Evolutionary conservation across 1,140 invertebrate species (phyloP).

Genomic region (Megalopta genalis): DNA sequence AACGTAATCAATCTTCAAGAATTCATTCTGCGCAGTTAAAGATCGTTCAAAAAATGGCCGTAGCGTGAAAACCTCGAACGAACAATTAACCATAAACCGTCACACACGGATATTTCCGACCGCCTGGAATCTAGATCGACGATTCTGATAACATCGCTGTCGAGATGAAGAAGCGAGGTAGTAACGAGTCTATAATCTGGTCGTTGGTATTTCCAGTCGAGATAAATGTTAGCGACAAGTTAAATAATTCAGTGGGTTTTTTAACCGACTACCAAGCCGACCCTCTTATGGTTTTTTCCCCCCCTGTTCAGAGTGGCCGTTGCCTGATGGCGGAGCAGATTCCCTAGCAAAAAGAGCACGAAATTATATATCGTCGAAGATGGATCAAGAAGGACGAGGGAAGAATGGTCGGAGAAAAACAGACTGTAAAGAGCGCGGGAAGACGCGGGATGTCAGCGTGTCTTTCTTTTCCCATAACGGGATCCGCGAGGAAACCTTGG

Average conservation of each 20-base stretch:
- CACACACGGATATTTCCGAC: too few relatives aligned
- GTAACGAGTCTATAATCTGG: background rate
- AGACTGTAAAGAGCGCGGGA: conserved; percentile 34
- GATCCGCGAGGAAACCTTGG: conserved; percentile 28
- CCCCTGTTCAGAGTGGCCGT: background rate
- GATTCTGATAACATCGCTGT: background rate
- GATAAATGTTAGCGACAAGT: conserved; percentile 1
- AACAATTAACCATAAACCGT: too few relatives aligned
- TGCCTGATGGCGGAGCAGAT: conserved; percentile 11
- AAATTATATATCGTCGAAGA: conserved; percentile 33
- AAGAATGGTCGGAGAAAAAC: conserved; percentile 52
- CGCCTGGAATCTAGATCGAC: too few relatives aligned
- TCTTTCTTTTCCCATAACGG: conserved; percentile 62
- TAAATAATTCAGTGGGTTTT: conserved; percentile 16
- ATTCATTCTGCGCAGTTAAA: too few relatives aligned
- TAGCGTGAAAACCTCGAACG: too few relatives aligned
- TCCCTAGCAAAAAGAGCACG: conserved; percentile 8
- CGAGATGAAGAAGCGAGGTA: background rate
- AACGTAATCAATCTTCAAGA: too few relatives aligned
- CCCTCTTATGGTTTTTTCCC: background rate
- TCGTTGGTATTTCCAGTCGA: background rate
- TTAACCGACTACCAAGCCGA: background rate
- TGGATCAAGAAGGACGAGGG: conserved; percentile 12
- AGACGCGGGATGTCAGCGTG: conserved; percentile 44
- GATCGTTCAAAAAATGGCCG: too few relatives aligned